Evolutionary conservation across 2,113 vertebrate genomes (phyloP), one percentile per base, ranked within the genome.

Genomic region (Labrus mixtus): DNA sequence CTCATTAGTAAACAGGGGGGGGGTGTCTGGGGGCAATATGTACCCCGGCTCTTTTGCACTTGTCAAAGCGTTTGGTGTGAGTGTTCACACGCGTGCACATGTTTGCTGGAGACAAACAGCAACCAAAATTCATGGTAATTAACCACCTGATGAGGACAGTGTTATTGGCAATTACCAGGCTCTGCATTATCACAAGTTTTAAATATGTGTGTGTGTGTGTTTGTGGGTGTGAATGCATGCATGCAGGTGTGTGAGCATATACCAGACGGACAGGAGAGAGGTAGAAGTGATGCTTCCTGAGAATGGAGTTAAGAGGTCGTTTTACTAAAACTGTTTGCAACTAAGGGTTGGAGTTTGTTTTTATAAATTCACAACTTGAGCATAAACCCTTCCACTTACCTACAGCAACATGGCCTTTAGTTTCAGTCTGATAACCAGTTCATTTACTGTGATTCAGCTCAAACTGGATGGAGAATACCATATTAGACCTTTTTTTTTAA

Each of bases 141-240:
- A 92, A 87, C 85, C 91, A 90, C 89, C 86, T 91, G 89, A 91
- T 89, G 92, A 91, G 83, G 84, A 91, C 86, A 86, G 75, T 87
- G 91, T 91, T 92, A 92, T 86, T 90, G 84, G 84, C 89, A 91
- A 90, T 92, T 93, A 92, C 78, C 84, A 86, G 84, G 86, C 92
- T 91, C 88, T 79, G 91, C 87, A 83, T 83, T 83, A 85, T 82
- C 62, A 65, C 78, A 68, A 77, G 36, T 89, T 91, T 87, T 67
- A 81, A 86, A 67, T 81, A 60, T 68, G 60, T 43, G 62, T 39
- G 63, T 57, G 54, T 22, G 37, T 6, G 17, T 15, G 53, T 16
- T 19, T 3, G n/a, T 23, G 46, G 23, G 61, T 62, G 53, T n/a
- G 61, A 55, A 62, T 33, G 65, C 83, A 81, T 19, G 61, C 46